Evolutionary conservation across 1,140 invertebrate genomes (phyloP).

Genomic region (Lutraria rhynchaena): DNA sequence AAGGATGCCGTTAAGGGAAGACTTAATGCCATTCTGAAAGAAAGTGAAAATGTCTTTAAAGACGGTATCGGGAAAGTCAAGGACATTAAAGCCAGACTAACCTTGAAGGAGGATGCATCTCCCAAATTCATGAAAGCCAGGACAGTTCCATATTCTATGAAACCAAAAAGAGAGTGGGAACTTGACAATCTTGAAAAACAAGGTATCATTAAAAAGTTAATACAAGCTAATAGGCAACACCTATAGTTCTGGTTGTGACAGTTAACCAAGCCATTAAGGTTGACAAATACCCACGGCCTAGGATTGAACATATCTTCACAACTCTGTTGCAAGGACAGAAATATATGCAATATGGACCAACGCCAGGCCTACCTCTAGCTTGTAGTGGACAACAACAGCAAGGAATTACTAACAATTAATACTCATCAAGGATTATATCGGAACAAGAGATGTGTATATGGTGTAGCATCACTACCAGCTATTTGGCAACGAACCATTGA

Average conservation of each 20-base stretch:
- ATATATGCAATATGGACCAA: slow-evolving; percentile 65
- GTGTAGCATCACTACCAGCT: slow-evolving; percentile 78
- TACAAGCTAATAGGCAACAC: slow-evolving; percentile 77
- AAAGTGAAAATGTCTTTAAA: no score
- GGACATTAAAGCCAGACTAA: slow-evolving; percentile 52
- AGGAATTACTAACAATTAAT: slow-evolving; percentile 67
- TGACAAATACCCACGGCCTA: slow-evolving; percentile 62
- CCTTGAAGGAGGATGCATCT: slow-evolving; percentile 32
- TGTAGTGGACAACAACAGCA: slow-evolving; percentile 65
- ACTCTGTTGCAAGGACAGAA: slow-evolving; percentile 59
- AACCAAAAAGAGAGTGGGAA: slow-evolving; percentile 58
- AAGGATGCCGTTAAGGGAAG: no score
- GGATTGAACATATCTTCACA: slow-evolving; percentile 71
- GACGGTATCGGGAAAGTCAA: no score
- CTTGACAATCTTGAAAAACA: slow-evolving; percentile 44
- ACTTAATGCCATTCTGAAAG: no score
- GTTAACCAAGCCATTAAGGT: slow-evolving; percentile 55
- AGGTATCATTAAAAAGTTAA: slow-evolving; percentile 64
- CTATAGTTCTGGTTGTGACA: slow-evolving; percentile 76
- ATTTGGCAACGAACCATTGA: slow-evolving; percentile 83
- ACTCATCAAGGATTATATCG: slow-evolving; percentile 66
- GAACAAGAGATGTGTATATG: slow-evolving; percentile 44
- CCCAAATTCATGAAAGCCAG: slow-evolving; percentile 52
- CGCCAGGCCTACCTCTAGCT: no score
- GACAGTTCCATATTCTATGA: slow-evolving; percentile 79